A percentile compares a stretch with the other conserved stretches of the same genome.
Evolutionary conservation across 2,113 vertebrate genomes (phyloP).

Genomic region (Tragelaphus strepsiceros): DNA sequence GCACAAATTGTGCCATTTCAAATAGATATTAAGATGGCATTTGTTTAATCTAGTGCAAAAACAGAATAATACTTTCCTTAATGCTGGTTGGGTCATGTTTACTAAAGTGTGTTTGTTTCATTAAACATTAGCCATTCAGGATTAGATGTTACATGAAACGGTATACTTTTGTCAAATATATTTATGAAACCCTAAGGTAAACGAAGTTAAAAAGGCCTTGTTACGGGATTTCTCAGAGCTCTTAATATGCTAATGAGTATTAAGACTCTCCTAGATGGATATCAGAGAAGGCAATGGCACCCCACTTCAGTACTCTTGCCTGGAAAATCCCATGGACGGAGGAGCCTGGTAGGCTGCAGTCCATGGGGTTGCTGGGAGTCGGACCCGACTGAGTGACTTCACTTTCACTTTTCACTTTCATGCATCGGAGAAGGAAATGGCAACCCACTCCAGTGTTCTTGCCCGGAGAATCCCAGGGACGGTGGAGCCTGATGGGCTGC

Average conservation of each 20-base stretch:
- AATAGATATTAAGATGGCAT: slow-evolving; percentile 52
- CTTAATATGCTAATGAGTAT: slow-evolving; percentile 20
- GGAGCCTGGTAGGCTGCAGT: no score
- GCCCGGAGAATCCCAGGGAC: no score
- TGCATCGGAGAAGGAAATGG: no score
- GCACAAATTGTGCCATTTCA: slow-evolving; percentile 59
- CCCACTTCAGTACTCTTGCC: no score
- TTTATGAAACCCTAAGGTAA: slow-evolving; percentile 53
- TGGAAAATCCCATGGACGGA: no score
- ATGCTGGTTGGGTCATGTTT: slow-evolving; percentile 24
- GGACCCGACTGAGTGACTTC: no score
- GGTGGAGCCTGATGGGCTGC: no score
- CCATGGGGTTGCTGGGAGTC: no score
- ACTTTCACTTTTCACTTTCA: no score
- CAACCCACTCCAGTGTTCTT: no score
- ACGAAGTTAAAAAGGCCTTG: slow-evolving; percentile 37
- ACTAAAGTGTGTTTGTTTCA: slow-evolving; percentile 53
- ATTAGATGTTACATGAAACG: slow-evolving; percentile 58
- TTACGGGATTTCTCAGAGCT: slow-evolving; percentile 10
- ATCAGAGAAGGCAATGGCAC: no score
- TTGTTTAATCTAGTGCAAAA: slow-evolving; percentile 66
- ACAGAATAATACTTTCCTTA: slow-evolving; percentile 52
- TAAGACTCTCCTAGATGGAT: background rate
- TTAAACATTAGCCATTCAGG: slow-evolving; percentile 56
- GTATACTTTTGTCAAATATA: slow-evolving; percentile 40